Evolutionary conservation across 2,113 vertebrate species (phyloP), one percentile per base, ranked within the genome.

Genomic region (Ciconia boyciana): DNA sequence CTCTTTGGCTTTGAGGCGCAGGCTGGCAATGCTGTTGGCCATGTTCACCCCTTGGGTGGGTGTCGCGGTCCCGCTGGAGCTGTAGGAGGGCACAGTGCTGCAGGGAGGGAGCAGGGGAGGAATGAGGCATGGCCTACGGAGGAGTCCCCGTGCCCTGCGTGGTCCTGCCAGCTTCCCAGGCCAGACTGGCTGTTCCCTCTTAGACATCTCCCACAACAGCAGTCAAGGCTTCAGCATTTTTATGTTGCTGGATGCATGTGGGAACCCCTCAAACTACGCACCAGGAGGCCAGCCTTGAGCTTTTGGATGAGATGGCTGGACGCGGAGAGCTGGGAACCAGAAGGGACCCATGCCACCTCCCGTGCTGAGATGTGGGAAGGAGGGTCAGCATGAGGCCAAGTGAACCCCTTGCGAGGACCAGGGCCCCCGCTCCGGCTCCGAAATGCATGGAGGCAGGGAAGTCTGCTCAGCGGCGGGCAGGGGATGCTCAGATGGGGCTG

Each of bases 1-100:
- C 97, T 99, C 98, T 86, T 99, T 99, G 98, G 98, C 98, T 95
- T 98, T 99, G 93, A 99, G 98, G 32, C 98, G 98, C 52, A 99
- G 97, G 95, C 98, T 99, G 96, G 98, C 98, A 4, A 99, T 99
- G 94, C 98, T 99, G 97, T 98, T 98, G 92, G 98, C 98, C 98
- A 98, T 99, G 94, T 96, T 98, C 95, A 98, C 98, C 28, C 98
- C 98, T 10, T 98, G 98, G 90, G 98, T 79, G 3, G 98, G 90
- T 0, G 98, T 85, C 4, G 98, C 85, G 0, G 97, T 97, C 70
- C 97, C 93, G 0, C 98, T 97, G 22, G 98, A 98, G 96, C 97
- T 98, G 96, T 98, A 98, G 51, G 98, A 97, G 6, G 98, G 98
- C 97, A 98, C 98, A 12, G 98, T 98, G 97, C 98, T 98, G 96